Base-by-base conservation (phyloP, 2,888 invertebrate genomes). In the Lasioglossum oenotherae region DNA sequence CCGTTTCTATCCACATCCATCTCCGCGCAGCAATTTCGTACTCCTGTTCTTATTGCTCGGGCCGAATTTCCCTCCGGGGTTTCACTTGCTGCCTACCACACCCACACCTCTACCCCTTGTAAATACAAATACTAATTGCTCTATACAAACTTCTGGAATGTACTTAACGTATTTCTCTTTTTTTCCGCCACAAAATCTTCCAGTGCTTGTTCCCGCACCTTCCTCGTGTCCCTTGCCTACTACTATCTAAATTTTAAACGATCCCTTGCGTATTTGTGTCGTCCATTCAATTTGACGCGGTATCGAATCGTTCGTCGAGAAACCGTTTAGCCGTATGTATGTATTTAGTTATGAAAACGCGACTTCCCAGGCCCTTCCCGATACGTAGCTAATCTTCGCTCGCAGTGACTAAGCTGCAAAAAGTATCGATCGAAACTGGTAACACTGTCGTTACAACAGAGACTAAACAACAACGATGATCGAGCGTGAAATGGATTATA, bases 91-190 rank as follows among this genome's bases (percentile, higher is more conserved):
- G 85, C 80, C 89, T 82, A 90, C 87, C 90, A 86, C 90, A 87
- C 86, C 90, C 19, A 69, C 35, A 69, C 38, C 35, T 82, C 86
- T 92, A 92, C 92, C 93, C 92, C 92, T 94, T 93, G 93, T 93
- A 93, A 93, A 93, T 93, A 93, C 94, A 93, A 93, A 94, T 93
- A 93, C 94, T 93, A 94, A 94, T 93, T 93, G 93, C 93, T 92
- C 93, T 89, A 92, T 93, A 93, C 93, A 93, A 93, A 92, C 92
- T 92, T 85, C 92, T 89, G 87, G 92, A 94, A 93, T 92, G 91
- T 93, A 90, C 92, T 93, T 92, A 94, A 93, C 91, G 92, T 93
- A 44, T 75, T 92, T 89, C n/a, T 31, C 31, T n/a, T n/a, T 4
- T 57, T n/a, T 57, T 12, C n/a, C 3, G 12, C 4, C 57, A 57